A percentile compares a stretch with the other conserved stretches of the same genome.
Evolutionary conservation across 2,888 invertebrate species (phyloP).

Genomic region (Asteroscopus sphinx): DNA sequence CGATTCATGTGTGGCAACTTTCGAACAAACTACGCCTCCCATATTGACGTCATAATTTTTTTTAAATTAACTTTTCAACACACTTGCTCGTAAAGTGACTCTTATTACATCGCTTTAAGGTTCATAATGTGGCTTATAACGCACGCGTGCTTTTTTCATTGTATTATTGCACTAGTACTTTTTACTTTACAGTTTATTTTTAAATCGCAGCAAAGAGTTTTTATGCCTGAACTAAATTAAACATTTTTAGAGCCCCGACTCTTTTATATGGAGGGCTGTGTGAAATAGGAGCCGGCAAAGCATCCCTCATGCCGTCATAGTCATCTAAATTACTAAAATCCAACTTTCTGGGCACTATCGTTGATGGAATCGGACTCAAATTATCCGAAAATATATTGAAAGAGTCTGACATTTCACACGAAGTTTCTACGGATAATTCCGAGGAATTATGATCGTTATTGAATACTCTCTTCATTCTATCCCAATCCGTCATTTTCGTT

Average conservation of each 20-base stretch:
- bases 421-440: constrained; percentile 90
- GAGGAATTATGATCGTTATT: constrained; percentile 83
- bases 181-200: too few relatives aligned
- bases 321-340: constrained; percentile 87
- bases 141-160: too few relatives aligned
- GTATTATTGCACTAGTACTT: too few relatives aligned
- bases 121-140: too few relatives aligned
- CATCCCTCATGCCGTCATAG: constrained; percentile 80
- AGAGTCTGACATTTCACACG: constrained; percentile 91
- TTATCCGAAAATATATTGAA: constrained; percentile 91
- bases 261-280: constrained; percentile 90
- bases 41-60: too few relatives aligned
- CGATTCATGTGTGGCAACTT: too few relatives aligned
- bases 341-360: constrained; percentile 90
- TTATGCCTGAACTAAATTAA: constrained; percentile 48
- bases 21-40: too few relatives aligned
- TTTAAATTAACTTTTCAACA: too few relatives aligned
- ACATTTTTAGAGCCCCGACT: constrained; percentile 89
- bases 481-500: constrained; percentile 84
- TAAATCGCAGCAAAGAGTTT: constrained; percentile 22
- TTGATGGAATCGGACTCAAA: constrained; percentile 88
- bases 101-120: too few relatives aligned
- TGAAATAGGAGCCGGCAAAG: constrained; percentile 74
- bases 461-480: constrained; percentile 82
- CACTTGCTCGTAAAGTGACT: too few relatives aligned